phyloP scores from a whole-genome alignment of 2,888 invertebrate species.

The Rhopalosiphum nymphaeae region DNA sequence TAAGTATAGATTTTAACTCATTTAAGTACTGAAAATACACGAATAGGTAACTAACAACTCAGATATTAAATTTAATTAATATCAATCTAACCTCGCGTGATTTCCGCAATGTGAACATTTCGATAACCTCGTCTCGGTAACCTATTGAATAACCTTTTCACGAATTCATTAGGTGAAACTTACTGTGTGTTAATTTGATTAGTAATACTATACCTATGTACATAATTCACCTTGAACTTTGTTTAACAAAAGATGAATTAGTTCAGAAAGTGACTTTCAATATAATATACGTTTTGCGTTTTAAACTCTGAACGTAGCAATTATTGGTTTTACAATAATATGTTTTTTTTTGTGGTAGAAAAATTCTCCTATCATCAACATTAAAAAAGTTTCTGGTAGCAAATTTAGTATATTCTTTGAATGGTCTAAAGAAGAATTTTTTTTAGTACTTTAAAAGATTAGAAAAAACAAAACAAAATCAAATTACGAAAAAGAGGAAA shows the following conservation, averaged over 20 bases:
- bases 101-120: not conserved
- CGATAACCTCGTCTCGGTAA: slow-evolving; percentile 30
- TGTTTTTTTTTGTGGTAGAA: not conserved
- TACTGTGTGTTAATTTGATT: not conserved
- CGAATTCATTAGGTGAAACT: slow-evolving; percentile 25
- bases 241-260: not conserved
- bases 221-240: slow-evolving; percentile 20
- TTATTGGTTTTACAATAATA: not conserved
- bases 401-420: not conserved
- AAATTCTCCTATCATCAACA: not conserved
- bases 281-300: not conserved
- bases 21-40: not conserved
- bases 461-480: too few relatives aligned
- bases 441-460: too few relatives aligned
- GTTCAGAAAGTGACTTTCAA: not conserved
- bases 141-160: slow-evolving; percentile 18
- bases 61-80: not conserved
- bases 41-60: not conserved
- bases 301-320: not conserved
- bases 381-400: not conserved
- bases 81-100: not conserved
- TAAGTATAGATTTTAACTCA: not conserved
- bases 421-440: too few relatives aligned
- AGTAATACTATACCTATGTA: not conserved
- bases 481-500: too few relatives aligned